Evolutionary conservation across 2,797 vertebrate species (phyloP).

Genomic region (Sphaeramia orbicularis): DNA sequence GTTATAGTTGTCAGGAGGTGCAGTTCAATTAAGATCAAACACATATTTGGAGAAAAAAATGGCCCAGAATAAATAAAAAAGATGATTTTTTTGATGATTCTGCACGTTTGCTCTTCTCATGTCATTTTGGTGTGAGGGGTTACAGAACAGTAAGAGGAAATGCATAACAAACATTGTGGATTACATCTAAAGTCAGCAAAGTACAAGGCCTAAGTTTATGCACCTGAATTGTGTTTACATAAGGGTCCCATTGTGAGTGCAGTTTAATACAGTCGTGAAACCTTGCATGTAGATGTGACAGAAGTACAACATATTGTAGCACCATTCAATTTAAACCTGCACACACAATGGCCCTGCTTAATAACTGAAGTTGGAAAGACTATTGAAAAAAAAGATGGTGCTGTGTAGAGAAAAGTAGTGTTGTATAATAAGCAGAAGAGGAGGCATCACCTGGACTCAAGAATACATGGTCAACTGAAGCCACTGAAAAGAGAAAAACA

Average conservation of each 20-base stretch:
- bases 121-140: too few relatives aligned
- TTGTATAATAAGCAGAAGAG: constrained; percentile 21
- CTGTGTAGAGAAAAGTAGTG: constrained; percentile 50
- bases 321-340: constrained; percentile 41
- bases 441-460: constrained; percentile 73
- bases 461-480: constrained; percentile 97
- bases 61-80: background rate
- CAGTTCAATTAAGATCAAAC: background rate
- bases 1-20: background rate
- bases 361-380: constrained; percentile 16
- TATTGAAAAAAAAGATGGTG: constrained; percentile 28
- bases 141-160: constrained; percentile 12
- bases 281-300: constrained; percentile 4
- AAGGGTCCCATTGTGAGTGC: constrained; percentile 14
- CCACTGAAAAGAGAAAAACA: constrained; percentile 85
- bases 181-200: background rate
- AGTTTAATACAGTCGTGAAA: constrained; percentile 16
- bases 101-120: too few relatives aligned
- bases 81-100: background rate
- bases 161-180: background rate
- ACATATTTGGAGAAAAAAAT: constrained; percentile 19
- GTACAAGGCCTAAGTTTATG: background rate
- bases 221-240: background rate
- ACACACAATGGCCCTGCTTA: constrained; percentile 19
- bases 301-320: background rate